Evolutionary conservation across 1,140 invertebrate genomes (phyloP).

Genomic region (Drosophila rufa): DNA sequence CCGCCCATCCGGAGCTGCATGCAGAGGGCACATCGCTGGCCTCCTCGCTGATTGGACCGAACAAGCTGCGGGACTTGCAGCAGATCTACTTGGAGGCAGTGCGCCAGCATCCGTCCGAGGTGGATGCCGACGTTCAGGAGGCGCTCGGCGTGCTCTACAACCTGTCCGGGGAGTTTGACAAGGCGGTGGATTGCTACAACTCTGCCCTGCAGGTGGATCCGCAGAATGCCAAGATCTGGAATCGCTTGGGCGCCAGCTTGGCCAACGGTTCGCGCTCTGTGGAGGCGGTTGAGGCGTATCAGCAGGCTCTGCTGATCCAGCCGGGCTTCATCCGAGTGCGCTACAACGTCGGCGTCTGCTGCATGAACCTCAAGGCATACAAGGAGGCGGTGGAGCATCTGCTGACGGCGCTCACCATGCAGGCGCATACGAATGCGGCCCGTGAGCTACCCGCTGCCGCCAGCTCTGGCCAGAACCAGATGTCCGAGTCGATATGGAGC

Average conservation of each 20-base stretch:
- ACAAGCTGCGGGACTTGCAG: constrained; percentile 88
- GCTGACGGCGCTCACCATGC: constrained; percentile 96
- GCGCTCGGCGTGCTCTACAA: constrained; percentile 98
- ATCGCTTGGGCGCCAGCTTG: constrained; percentile 97
- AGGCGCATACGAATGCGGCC: constrained; percentile 90
- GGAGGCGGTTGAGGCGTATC: constrained; percentile 98
- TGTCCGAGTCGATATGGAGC: constrained; percentile 98
- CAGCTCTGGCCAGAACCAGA: constrained; percentile 86
- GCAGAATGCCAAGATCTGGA: constrained; percentile 97
- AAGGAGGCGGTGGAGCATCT: constrained; percentile 98
- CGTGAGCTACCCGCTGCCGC: constrained; percentile 86
- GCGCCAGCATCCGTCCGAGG: constrained; percentile 89
- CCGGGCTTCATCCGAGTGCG: constrained; percentile 98
- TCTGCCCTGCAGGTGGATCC: constrained; percentile 93
- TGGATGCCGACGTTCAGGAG: constrained; percentile 98
- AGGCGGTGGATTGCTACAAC: constrained; percentile 98
- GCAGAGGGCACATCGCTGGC: constrained; percentile 46
- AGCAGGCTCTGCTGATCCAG: constrained; percentile 94
- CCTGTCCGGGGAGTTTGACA: constrained; percentile 96
- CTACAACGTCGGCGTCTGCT: constrained; percentile 99
- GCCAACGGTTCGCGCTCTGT: constrained; percentile 98
- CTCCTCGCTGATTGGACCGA: constrained; percentile 71
- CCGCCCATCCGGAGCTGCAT: constrained; percentile 84
- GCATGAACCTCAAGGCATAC: constrained; percentile 97
- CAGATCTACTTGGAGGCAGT: constrained; percentile 95